These are phyloP conservation scores for Tachysurus vachellii DNA, from an alignment of 2,113 vertebrate genomes.

Conservation along the genomic window DNA sequence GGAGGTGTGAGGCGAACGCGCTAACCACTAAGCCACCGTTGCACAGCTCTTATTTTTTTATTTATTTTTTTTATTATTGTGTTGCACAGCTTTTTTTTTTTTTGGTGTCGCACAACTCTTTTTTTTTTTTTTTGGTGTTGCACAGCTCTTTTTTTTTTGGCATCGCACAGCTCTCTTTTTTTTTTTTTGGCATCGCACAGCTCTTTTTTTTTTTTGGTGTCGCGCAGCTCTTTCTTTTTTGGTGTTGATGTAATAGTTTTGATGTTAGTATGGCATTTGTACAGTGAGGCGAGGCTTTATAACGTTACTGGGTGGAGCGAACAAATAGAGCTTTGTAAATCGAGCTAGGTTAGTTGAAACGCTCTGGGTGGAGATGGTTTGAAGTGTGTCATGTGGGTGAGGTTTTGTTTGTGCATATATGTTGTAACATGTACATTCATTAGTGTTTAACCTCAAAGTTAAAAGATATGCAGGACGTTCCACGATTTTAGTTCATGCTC, in stretches of 20 bases:
- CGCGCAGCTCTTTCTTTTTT: neutral
- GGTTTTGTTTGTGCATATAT: constrained; percentile 10
- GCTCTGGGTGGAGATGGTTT: constrained; percentile 16
- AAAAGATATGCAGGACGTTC: neutral
- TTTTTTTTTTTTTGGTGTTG: no score
- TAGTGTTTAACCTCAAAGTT: neutral
- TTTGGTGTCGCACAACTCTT: neutral
- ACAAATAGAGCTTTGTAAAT: neutral
- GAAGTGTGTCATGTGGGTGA: constrained; percentile 7
- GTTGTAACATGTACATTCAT: neutral
- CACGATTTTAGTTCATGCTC: neutral
- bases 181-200: no score
- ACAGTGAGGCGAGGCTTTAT: neutral
- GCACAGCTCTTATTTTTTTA: neutral
- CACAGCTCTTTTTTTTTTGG: no score
- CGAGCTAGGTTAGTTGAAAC: neutral
- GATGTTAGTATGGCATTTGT: neutral
- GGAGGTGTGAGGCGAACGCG: no score
- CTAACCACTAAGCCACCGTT: no score
- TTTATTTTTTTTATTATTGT: neutral
- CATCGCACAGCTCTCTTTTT: no score
- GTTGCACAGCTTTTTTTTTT: neutral
- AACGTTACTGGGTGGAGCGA: neutral
- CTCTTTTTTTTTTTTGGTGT: neutral
- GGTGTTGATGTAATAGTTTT: neutral